These are phyloP conservation scores for Oryzias melastigma DNA, from an alignment of 2,113 vertebrate genomes.

Conservation along the genomic window DNA sequence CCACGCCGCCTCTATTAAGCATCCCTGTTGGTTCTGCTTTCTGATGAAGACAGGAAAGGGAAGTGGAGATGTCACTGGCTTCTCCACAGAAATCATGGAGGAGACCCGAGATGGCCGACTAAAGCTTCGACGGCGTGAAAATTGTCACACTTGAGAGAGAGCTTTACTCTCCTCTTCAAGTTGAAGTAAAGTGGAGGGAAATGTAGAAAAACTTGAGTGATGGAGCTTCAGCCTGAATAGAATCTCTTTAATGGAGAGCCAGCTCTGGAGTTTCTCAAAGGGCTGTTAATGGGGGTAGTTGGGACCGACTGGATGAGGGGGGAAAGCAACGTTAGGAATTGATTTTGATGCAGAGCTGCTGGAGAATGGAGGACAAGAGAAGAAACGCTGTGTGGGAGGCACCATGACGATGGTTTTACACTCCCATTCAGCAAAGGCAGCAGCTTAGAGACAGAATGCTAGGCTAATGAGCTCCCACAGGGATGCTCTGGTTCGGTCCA, in stretches of 20 bases:
- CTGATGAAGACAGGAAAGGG: not conserved
- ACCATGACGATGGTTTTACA: conserved; percentile 22
- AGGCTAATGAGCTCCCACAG: conserved; percentile 75
- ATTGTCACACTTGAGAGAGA: conserved; percentile 17
- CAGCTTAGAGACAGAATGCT: conserved; percentile 54
- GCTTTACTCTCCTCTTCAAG: conserved; percentile 13
- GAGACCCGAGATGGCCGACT: conserved; percentile 52
- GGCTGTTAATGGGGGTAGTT: conserved; percentile 1
- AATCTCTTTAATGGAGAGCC: conserved; percentile 38
- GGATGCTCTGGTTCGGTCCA: conserved; percentile 45
- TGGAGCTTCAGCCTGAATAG: conserved; percentile 24
- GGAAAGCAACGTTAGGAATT: conserved; percentile 1
- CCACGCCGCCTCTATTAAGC: conserved; percentile 17
- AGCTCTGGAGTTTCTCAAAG: conserved; percentile 24
- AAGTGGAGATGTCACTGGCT: conserved; percentile 20
- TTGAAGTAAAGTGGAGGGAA: conserved; percentile 7
- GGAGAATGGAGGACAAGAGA: not conserved
- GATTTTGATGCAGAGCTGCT: conserved; percentile 4
- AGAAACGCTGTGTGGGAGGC: conserved; percentile 26
- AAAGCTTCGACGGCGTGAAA: conserved; percentile 25
- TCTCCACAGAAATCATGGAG: conserved; percentile 53
- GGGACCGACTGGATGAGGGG: conserved; percentile 11
- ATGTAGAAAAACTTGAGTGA: conserved; percentile 17
- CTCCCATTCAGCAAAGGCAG: conserved; percentile 46
- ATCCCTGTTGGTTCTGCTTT: conserved; percentile 39